Evolutionary conservation across 2,888 invertebrate species (phyloP).

Genomic region (Andrena trimmerana): DNA sequence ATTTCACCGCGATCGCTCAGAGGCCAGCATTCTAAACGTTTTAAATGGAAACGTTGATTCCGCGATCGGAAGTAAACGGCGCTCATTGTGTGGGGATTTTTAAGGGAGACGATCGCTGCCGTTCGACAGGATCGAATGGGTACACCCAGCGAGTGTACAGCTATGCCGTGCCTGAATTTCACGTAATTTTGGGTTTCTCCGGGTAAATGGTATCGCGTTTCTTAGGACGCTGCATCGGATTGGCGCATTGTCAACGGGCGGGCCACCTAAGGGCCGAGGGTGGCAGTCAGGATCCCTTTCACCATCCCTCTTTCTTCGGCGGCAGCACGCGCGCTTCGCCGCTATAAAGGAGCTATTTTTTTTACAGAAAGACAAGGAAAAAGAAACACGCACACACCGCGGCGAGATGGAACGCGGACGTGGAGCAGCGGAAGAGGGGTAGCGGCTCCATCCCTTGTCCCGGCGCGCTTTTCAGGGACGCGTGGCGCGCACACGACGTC

Average conservation of each 20-base stretch:
- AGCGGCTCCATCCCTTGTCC: conserved; percentile 49
- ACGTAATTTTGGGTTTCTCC: conserved; percentile 80
- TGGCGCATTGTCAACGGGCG: conserved; percentile 73
- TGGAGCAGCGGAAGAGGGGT: conserved; percentile 60
- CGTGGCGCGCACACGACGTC: conserved; percentile 78
- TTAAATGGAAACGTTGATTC: too few species aligned
- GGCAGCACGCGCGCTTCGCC: conserved; percentile 71
- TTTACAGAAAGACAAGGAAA: conserved; percentile 71
- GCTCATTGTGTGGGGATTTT: neutral
- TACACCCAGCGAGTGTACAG: conserved; percentile 26
- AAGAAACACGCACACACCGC: conserved; percentile 23
- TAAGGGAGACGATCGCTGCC: neutral
- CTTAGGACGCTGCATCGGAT: conserved; percentile 73
- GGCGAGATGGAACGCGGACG: conserved; percentile 41
- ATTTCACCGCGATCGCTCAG: neutral
- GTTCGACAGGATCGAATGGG: conserved; percentile 19
- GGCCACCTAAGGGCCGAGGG: conserved; percentile 72
- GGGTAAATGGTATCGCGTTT: conserved; percentile 81
- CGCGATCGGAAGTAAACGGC: neutral
- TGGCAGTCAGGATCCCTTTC: conserved; percentile 71
- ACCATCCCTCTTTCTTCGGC: conserved; percentile 66
- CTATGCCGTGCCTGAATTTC: conserved; percentile 68
- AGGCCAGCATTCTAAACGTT: too few species aligned
- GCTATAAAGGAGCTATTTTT: conserved; percentile 71
- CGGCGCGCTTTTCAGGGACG: conserved; percentile 67